phyloP scores from a whole-genome alignment of 2,113 vertebrate genomes.

The Acrocephalus kingi region DNA sequence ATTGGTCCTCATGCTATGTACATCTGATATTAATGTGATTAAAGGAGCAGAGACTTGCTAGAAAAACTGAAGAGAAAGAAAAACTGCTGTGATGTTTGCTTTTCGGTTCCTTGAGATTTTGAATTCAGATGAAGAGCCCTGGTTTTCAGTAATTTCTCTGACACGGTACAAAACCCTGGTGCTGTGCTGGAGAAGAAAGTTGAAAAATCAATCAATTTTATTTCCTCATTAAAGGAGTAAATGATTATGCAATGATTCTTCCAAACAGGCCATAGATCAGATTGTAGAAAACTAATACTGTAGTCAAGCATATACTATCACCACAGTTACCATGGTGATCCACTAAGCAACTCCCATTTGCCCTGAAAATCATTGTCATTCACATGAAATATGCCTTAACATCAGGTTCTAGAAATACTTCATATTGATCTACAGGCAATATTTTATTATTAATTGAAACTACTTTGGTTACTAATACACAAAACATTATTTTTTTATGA shows the following conservation, averaged over 20 bases:
- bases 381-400: slow-evolving; percentile 7
- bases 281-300: slow-evolving; percentile 7
- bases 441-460: slow-evolving; percentile 41
- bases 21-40: background rate
- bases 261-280: background rate
- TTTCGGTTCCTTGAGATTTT: background rate
- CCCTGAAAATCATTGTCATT: slow-evolving; percentile 19
- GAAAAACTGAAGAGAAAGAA: background rate
- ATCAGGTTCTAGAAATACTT: slow-evolving; percentile 18
- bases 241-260: slow-evolving; percentile 23
- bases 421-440: slow-evolving; percentile 8
- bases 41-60: background rate
- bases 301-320: background rate
- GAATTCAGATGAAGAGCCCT: background rate
- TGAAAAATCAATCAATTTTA: background rate
- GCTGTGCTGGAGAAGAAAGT: background rate
- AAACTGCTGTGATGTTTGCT: background rate
- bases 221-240: slow-evolving; percentile 19
- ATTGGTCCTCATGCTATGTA: background rate
- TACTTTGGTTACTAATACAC: background rate
- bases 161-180: background rate
- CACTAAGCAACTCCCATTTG: slow-evolving; percentile 9
- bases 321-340: slow-evolving; percentile 61
- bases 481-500: slow-evolving; percentile 3
- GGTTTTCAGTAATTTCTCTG: background rate